Conservation (phyloP, 2,113 vertebrate species). For the Psittacara wagleri region DNA sequence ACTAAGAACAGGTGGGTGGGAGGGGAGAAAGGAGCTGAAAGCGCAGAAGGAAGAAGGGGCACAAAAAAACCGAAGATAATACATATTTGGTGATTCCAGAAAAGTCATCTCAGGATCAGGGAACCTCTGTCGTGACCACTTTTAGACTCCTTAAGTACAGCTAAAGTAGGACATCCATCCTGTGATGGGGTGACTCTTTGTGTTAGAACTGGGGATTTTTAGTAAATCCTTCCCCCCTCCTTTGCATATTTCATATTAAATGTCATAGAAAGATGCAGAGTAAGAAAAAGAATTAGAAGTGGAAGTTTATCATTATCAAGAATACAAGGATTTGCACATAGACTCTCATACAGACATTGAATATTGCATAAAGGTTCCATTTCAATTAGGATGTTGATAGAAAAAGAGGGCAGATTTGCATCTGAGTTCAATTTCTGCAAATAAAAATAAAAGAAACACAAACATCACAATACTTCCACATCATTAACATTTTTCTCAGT, state of each 20-base stretch:
- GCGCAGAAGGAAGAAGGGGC: not conserved
- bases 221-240: accelerated
- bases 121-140: not conserved
- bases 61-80: not conserved
- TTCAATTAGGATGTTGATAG: not conserved
- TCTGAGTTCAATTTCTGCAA: slow-evolving; percentile 11
- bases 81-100: not conserved
- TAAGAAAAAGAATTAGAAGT: not conserved
- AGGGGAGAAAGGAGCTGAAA: accelerated
- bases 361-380: not conserved
- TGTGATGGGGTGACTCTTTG: not conserved
- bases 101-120: not conserved
- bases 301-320: not conserved
- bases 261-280: not conserved
- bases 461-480: not conserved
- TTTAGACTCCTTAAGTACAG: not conserved
- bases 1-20: not conserved
- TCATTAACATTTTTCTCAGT: slow-evolving; percentile 13
- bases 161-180: not conserved
- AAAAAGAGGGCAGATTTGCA: not conserved
- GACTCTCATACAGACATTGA: not conserved
- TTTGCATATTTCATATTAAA: not conserved
- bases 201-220: not conserved
- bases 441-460: not conserved
- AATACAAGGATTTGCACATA: not conserved